phyloP scores from a whole-genome alignment of 2,113 vertebrate genomes.

The Pelmatolapia mariae region DNA sequence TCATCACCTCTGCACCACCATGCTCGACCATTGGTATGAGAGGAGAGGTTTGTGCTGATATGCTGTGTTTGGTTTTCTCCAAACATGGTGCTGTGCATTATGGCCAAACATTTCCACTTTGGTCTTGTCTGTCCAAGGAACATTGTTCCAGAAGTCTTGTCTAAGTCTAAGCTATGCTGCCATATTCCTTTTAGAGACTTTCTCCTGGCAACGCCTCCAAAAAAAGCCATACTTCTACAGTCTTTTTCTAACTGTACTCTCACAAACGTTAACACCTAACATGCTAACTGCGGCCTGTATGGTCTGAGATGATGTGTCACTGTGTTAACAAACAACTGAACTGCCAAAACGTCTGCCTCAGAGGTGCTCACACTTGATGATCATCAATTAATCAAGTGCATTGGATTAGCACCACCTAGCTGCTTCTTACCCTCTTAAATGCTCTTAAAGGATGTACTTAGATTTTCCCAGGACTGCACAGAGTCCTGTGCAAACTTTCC shows the following conservation, averaged over 20 bases:
- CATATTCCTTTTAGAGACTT: neutral
- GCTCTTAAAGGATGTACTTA: neutral
- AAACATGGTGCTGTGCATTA: neutral
- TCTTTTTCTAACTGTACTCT: neutral
- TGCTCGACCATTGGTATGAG: neutral
- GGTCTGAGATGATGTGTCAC: neutral
- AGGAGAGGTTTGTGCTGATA: neutral
- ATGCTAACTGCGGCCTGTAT: rapidly evolving
- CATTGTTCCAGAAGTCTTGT: neutral
- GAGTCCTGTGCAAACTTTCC: neutral
- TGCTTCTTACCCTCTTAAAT: neutral
- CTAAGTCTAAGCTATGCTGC: neutral
- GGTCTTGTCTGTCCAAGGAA: neutral
- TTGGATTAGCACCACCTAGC: neutral
- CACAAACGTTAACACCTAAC: neutral
- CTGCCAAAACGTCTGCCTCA: neutral
- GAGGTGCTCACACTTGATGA: neutral
- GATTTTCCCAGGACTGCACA: neutral
- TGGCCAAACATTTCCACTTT: neutral
- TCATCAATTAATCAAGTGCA: neutral
- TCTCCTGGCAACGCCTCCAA: neutral
- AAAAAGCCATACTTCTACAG: neutral
- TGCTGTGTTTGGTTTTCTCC: neutral
- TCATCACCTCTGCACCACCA: neutral
- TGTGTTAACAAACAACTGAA: neutral